A percentile compares a stretch with the other conserved stretches of the same genome.
Conservation (phyloP, 2,113 vertebrate species). For the Phrynocephalus versicolor region DNA sequence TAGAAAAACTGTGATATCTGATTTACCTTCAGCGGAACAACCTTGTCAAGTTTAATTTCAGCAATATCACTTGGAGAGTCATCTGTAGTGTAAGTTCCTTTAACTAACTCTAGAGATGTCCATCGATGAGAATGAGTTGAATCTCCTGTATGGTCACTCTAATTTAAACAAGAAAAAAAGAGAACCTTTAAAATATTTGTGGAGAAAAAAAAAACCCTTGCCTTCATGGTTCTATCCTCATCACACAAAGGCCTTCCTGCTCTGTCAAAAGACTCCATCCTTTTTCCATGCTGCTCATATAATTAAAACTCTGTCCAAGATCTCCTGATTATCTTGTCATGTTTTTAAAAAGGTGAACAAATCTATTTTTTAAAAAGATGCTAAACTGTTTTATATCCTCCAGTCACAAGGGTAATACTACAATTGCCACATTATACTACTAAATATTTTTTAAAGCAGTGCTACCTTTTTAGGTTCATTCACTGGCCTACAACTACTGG, state of each 20-base stretch:
- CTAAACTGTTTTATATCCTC: background rate
- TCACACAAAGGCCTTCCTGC: too few species aligned
- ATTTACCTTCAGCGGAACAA: conserved; percentile 93
- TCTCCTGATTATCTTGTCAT: background rate
- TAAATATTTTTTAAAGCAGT: background rate
- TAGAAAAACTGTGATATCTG: background rate
- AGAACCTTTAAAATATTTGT: background rate
- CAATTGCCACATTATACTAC: background rate
- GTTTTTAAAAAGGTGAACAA: too few species aligned
- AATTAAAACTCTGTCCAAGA: background rate
- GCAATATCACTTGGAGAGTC: conserved; percentile 97
- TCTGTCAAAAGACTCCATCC: background rate
- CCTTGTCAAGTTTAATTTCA: conserved; percentile 96
- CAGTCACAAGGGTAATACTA: background rate
- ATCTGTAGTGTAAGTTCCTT: conserved; percentile 97
- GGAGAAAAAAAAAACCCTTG: background rate
- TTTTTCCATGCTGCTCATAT: background rate
- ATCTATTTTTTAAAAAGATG: too few species aligned
- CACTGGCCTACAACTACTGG: too few species aligned
- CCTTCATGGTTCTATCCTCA: too few species aligned
- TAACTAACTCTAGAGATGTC: conserved; percentile 96
- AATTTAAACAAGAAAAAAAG: conserved; percentile 48
- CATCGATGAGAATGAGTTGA: conserved; percentile 95
- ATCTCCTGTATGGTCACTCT: conserved; percentile 95
- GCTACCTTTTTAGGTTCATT: too few species aligned